phyloP scores from a whole-genome alignment of 2,888 invertebrate species.

The Perithous albicinctus region DNA sequence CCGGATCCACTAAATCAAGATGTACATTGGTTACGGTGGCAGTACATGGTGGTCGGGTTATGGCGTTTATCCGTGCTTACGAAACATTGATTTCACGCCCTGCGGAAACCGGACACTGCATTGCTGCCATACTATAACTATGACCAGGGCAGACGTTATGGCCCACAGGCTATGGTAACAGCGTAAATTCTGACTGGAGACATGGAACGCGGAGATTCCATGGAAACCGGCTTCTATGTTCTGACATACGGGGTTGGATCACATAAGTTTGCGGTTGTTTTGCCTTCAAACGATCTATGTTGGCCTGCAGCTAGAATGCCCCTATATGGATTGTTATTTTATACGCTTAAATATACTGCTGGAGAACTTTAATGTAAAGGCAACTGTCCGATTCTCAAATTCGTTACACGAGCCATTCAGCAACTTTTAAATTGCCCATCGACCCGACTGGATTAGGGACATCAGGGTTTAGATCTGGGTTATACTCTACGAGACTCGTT shows the following conservation, averaged over 20 bases:
- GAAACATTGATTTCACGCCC: conserved; percentile 85
- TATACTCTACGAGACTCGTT: neutral
- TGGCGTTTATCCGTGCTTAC: conserved; percentile 82
- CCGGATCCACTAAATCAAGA: conserved; percentile 84
- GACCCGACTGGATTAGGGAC: neutral
- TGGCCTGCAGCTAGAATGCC: neutral
- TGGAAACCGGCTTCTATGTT: conserved; percentile 32
- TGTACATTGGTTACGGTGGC: conserved; percentile 84
- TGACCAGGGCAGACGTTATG: neutral
- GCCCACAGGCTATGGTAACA: conserved; percentile 4
- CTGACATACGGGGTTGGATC: neutral
- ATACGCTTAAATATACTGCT: neutral
- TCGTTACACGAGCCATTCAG: neutral
- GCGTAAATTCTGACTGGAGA: conserved; percentile 8
- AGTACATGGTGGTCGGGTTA: conserved; percentile 76
- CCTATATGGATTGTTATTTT: neutral
- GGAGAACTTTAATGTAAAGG: neutral
- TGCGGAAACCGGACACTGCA: conserved; percentile 69
- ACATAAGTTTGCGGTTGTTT: conserved; percentile 16
- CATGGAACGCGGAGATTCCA: conserved; percentile 10
- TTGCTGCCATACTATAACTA: neutral
- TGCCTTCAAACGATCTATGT: neutral
- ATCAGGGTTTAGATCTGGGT: neutral
- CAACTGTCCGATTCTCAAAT: neutral
- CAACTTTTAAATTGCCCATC: neutral